phyloP scores from a whole-genome alignment of 2,797 vertebrate species.

The Cheirogaleus major region DNA sequence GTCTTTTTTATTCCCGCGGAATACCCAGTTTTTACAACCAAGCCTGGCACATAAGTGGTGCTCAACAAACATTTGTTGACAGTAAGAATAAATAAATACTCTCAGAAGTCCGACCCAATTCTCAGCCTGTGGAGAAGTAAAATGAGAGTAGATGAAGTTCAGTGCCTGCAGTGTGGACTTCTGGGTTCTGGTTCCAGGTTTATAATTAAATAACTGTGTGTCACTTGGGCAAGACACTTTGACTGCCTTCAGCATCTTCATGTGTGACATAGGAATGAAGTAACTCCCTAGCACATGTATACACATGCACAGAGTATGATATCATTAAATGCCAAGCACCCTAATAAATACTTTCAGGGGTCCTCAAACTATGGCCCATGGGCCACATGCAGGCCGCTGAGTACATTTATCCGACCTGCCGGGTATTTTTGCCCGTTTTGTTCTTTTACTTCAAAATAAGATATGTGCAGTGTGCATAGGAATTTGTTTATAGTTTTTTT shows the following conservation, averaged over 20 bases:
- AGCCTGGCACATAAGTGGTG: neutral
- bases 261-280: neutral
- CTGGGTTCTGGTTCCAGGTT: neutral
- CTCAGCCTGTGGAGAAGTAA: neutral
- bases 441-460: too few relatives aligned
- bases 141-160: neutral
- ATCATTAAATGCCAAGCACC: neutral
- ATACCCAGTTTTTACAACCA: neutral
- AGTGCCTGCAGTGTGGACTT: neutral
- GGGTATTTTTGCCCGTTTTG: too few relatives aligned
- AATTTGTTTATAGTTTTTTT: too few relatives aligned
- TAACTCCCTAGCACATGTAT: too few relatives aligned
- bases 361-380: too few relatives aligned
- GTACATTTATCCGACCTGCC: too few relatives aligned
- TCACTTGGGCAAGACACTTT: neutral
- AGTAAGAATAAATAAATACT: neutral
- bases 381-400: too few relatives aligned
- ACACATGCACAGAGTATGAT: rapidly evolving
- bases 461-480: too few relatives aligned
- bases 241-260: neutral
- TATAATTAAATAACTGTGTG: neutral
- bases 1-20: neutral
- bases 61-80: neutral
- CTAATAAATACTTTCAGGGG: neutral
- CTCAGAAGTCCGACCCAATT: neutral